Evolutionary conservation across 2,888 invertebrate species (phyloP).

Genomic region (Teleiodes luculella): DNA sequence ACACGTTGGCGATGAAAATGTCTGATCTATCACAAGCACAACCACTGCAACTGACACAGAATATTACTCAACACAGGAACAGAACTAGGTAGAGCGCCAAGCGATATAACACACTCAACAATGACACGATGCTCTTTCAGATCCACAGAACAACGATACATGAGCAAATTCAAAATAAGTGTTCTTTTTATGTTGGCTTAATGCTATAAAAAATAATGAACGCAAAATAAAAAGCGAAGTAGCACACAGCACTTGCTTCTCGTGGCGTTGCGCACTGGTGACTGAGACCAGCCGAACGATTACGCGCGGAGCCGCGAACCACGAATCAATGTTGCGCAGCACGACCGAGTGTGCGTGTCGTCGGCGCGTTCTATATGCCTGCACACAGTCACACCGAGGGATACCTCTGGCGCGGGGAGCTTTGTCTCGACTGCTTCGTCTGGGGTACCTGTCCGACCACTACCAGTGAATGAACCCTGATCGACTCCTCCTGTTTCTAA

Average conservation of each 20-base stretch:
- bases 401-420: conserved; percentile 28
- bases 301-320: conserved; percentile 47
- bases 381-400: conserved; percentile 21
- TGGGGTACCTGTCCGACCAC: conserved; percentile 49
- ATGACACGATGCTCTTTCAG: conserved; percentile 39
- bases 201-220: conserved; percentile 57
- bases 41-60: conserved; percentile 73
- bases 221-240: conserved; percentile 59
- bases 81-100: conserved; percentile 55
- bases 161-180: conserved; percentile 53
- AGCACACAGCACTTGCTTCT: conserved; percentile 59
- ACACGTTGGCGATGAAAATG: conserved; percentile 73
- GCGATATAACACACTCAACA: conserved; percentile 46
- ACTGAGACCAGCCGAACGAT: conserved; percentile 63
- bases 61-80: conserved; percentile 74
- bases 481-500: conserved; percentile 4
- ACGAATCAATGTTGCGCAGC: conserved; percentile 74
- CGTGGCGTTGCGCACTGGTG: conserved; percentile 74
- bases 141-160: conserved; percentile 42
- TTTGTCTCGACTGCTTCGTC: conserved; percentile 41
- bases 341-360: conserved; percentile 49
- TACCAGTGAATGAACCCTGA: conserved; percentile 48
- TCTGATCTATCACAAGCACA: conserved; percentile 72
- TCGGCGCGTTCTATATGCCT: conserved; percentile 41
- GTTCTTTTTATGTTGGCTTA: conserved; percentile 50